Percentiles rank a stretch among this genome's conserved stretches.
These are phyloP conservation scores for Apamea crenata DNA, from an alignment of 2,888 invertebrate species.

Conservation along the genomic window DNA sequence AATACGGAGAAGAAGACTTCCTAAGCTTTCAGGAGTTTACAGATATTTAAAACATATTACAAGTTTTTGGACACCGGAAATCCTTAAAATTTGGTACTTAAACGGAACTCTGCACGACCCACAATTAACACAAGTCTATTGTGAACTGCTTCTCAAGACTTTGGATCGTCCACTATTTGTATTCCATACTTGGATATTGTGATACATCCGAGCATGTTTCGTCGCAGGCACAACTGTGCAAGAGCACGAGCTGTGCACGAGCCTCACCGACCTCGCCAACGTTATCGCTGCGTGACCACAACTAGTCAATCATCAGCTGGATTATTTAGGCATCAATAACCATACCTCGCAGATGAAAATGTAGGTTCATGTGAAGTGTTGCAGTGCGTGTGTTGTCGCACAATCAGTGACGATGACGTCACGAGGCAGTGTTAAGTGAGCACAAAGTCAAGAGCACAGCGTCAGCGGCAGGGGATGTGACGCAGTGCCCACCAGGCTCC, in stretches of 20 bases:
- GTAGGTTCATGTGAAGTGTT: not conserved
- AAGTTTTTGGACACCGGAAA: not conserved
- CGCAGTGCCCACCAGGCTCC: too few relatives aligned
- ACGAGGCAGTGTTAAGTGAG: slow-evolving; percentile 34
- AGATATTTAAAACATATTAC: not conserved
- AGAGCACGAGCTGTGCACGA: too few relatives aligned
- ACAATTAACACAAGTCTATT: not conserved
- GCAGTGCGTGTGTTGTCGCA: not conserved
- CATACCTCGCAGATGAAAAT: not conserved
- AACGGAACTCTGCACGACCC: not conserved
- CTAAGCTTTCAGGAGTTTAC: not conserved
- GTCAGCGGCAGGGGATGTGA: not conserved
- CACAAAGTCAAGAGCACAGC: slow-evolving; percentile 49
- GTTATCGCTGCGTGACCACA: not conserved
- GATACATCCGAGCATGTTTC: not conserved
- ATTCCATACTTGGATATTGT: not conserved
- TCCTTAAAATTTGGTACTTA: not conserved
- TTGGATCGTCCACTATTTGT: not conserved
- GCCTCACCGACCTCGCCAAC: not conserved
- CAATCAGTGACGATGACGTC: slow-evolving; percentile 11
- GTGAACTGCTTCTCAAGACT: not conserved
- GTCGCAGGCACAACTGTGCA: not conserved
- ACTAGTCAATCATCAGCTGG: not conserved
- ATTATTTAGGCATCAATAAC: slow-evolving; percentile 5
- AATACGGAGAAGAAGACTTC: not conserved